phyloP scores from a whole-genome alignment of 2,888 invertebrate genomes.

The Leucoma salicis region DNA sequence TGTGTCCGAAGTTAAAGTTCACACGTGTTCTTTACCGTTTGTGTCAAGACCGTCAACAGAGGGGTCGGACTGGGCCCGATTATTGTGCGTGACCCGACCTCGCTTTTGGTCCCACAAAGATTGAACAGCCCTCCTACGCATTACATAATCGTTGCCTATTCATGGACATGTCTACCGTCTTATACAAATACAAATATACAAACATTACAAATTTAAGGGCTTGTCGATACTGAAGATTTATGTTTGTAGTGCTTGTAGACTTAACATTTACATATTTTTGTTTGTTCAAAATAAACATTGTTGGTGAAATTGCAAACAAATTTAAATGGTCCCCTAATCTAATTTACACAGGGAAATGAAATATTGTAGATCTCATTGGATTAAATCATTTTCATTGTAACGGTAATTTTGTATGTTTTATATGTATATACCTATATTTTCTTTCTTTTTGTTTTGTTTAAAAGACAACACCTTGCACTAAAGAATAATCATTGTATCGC shows the following conservation, averaged over 20 bases:
- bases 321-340: conserved; percentile 15
- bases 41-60: conserved; percentile 59
- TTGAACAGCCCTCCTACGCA: conserved; percentile 39
- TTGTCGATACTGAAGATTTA: conserved; percentile 47
- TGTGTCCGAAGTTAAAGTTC: conserved; percentile 60
- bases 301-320: conserved; percentile 26
- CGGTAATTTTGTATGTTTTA: too few relatives aligned
- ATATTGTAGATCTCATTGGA: too few relatives aligned
- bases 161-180: conserved; percentile 34
- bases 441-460: too few relatives aligned
- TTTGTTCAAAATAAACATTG: conserved; percentile 26
- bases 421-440: too few relatives aligned
- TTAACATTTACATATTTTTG: conserved; percentile 39
- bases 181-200: conserved; percentile 50
- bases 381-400: too few relatives aligned
- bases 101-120: background rate
- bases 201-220: conserved; percentile 64
- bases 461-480: too few relatives aligned
- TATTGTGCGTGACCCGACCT: conserved; percentile 21
- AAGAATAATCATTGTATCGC: too few relatives aligned
- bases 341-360: too few relatives aligned
- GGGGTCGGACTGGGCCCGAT: conserved; percentile 27
- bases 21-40: conserved; percentile 66
- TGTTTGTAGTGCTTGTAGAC: conserved; percentile 50
- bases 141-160: conserved; percentile 39